These are phyloP conservation scores for Formica exsecta DNA, from an alignment of 1,140 invertebrate species.

Conservation along the genomic window DNA sequence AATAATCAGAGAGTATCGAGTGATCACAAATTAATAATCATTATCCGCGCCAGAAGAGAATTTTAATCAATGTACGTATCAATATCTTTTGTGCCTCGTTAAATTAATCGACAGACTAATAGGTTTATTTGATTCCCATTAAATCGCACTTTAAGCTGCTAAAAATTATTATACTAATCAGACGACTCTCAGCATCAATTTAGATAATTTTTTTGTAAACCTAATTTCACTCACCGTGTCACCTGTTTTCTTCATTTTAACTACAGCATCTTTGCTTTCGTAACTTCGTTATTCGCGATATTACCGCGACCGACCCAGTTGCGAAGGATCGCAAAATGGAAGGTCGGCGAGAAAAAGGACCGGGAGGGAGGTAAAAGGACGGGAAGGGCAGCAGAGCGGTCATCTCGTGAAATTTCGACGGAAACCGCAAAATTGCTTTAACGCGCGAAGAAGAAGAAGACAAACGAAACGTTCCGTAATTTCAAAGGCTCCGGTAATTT, in stretches of 20 bases:
- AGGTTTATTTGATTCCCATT: not conserved
- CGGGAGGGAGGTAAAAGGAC: not conserved
- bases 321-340: constrained; percentile 29
- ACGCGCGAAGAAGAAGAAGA: constrained; percentile 28
- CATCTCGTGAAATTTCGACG: constrained; percentile 41
- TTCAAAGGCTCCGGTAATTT: constrained; percentile 47
- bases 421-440: constrained; percentile 38
- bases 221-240: constrained; percentile 9
- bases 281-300: constrained; percentile 44
- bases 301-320: constrained; percentile 37
- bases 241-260: constrained; percentile 34
- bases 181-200: constrained; percentile 23
- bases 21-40: constrained; percentile 1
- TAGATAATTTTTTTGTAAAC: not conserved
- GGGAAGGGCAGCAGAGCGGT: not conserved
- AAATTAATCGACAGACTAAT: constrained; percentile 8
- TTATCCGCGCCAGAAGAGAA: not conserved
- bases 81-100: not conserved
- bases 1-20: not conserved
- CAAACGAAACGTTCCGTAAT: constrained; percentile 6
- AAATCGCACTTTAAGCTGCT: not conserved
- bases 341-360: not conserved
- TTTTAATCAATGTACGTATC: not conserved
- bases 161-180: constrained; percentile 15
- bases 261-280: constrained; percentile 35